Percentiles rank a stretch among this genome's conserved stretches.
phyloP scores from a whole-genome alignment of 2,888 invertebrate species.

The Euclidia mi region DNA sequence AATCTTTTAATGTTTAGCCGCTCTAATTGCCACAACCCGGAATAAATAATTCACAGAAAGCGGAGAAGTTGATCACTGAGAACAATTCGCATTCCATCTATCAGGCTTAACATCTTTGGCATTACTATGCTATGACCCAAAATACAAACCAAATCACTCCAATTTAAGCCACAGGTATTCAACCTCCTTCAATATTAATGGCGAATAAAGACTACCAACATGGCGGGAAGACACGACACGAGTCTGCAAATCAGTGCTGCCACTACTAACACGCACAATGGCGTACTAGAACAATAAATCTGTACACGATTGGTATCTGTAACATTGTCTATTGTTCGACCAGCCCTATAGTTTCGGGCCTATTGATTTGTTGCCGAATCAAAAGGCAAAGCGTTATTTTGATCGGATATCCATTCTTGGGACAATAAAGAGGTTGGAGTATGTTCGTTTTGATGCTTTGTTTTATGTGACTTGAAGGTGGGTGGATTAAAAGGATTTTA shows the following conservation, averaged over 20 bases:
- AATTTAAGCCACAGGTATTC: no score
- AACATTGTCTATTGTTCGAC: conserved; percentile 47
- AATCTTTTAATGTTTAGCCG: no score
- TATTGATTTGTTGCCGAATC: conserved; percentile 43
- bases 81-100: no score
- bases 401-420: neutral
- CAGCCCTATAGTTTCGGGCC: conserved; percentile 45
- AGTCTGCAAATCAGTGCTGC: conserved; percentile 41
- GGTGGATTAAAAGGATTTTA: no score
- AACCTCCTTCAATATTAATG: neutral
- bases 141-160: no score
- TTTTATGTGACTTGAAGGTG: no score
- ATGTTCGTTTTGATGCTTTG: no score
- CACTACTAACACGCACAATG: conserved; percentile 49
- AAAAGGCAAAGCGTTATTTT: conserved; percentile 30
- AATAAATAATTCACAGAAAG: no score
- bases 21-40: no score
- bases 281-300: conserved; percentile 54
- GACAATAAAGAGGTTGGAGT: neutral
- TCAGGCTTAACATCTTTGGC: no score
- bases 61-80: no score
- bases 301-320: conserved; percentile 50
- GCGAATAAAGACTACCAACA: neutral
- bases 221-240: conserved; percentile 5
- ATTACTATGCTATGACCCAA: no score